phyloP scores from a whole-genome alignment of 92 coral and sea anemone species.

The Porites lobata region DNA sequence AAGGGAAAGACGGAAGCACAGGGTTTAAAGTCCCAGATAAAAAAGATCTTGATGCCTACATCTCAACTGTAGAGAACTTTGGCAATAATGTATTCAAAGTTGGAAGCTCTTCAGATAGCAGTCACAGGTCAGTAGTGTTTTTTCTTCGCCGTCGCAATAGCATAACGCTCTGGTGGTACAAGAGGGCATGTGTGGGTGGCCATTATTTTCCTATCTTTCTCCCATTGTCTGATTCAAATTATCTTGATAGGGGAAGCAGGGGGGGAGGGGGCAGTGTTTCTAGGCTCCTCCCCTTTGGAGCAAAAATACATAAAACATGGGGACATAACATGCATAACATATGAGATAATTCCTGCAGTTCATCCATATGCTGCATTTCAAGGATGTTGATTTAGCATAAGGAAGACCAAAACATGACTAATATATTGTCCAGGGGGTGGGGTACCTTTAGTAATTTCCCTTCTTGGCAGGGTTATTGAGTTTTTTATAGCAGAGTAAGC shows the following conservation, averaged over 20 bases:
- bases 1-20: slow-evolving; percentile 31
- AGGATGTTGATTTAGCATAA: slow-evolving; percentile 8
- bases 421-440: too few relatives aligned
- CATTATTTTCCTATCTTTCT: background rate
- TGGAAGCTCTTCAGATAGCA: slow-evolving; percentile 59
- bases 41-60: slow-evolving; percentile 47
- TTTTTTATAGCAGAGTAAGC: too few relatives aligned
- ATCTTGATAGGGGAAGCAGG: background rate
- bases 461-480: too few relatives aligned
- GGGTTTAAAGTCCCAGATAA: slow-evolving; percentile 64
- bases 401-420: background rate
- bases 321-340: too few relatives aligned
- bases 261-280: too few relatives aligned
- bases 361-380: slow-evolving; percentile 10
- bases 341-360: slow-evolving; percentile 4
- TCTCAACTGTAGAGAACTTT: slow-evolving; percentile 55
- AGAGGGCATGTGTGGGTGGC: background rate
- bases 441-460: too few relatives aligned
- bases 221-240: background rate
- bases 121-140: slow-evolving; percentile 44
- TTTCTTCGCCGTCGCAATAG: slow-evolving; percentile 3
- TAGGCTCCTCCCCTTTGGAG: too few relatives aligned
- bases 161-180: background rate
- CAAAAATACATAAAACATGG: too few relatives aligned
- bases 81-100: slow-evolving; percentile 68